Base-by-base conservation (phyloP, 2,797 vertebrate genomes). In the Enteromius paludinosus region DNA sequence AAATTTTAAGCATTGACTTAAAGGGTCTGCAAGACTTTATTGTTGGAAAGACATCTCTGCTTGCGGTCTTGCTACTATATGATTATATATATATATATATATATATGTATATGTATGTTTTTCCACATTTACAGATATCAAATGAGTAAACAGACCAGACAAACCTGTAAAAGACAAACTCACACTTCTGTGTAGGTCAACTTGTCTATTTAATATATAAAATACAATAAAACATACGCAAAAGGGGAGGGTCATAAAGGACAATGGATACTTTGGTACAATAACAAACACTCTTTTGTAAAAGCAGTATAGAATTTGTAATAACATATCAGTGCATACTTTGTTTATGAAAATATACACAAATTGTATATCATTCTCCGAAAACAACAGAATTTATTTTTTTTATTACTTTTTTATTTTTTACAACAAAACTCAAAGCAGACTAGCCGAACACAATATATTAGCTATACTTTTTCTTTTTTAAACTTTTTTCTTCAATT, bases 341-440 rank as follows among this genome's bases (percentile, higher is more conserved):
- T 96, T 96, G 95, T 94, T 95, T 97, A 97, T 95, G 96, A 96
- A 97, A 97, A 97, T 97, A 97, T 96, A 96, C 96, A 97, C 96
- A 95, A 95, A 95, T 92, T 96, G 95, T 96, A 96, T 97, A 96
- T 97, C 96, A 96, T 97, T 96, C 96, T 97, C 96, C 93, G 95
- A 96, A 96, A 94, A 95, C 91, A 94, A 96, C 91, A 94, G 91
- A 92, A 94, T 94, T 92, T 87, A n/a, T 91, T 83, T 69, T 69
- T 87, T 82, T 86, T 59, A 12, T 11, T 43, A 20, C 47, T 47
- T 76, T 80, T 77, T 75, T 74, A 87, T 92, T 94, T 92, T 95
- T 94, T 94, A 95, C 93, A 95, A 95, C 94, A 94, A 94, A 96
- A 90, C 90, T 90, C 88, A 91, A 96, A 97, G 95, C 95, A 95